Evolutionary conservation across 2,888 invertebrate species (phyloP).

Genomic region (Pimpla rufipes): DNA sequence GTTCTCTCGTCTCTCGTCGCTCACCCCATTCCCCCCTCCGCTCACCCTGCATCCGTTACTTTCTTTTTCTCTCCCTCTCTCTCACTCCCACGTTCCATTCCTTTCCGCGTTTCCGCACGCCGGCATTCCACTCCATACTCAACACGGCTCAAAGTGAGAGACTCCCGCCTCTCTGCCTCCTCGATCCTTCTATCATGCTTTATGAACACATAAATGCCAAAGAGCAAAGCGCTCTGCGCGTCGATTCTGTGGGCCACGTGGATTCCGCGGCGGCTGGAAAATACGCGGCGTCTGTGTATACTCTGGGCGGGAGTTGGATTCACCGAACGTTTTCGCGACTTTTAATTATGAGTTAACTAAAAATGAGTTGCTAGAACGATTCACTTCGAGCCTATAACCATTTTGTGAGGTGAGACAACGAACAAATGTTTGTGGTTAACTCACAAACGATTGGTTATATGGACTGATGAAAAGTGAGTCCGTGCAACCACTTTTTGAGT

Average conservation of each 20-base stretch:
- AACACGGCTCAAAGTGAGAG: slow-evolving; percentile 77
- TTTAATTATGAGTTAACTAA: no score
- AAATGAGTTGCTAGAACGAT: no score
- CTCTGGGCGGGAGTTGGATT: background rate
- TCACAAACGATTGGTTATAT: no score
- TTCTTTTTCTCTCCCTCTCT: slow-evolving; percentile 66
- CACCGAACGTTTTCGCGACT: slow-evolving; percentile 32
- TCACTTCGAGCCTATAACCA: no score
- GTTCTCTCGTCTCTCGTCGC: slow-evolving; percentile 48
- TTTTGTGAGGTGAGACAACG: no score
- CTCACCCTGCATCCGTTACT: slow-evolving; percentile 16
- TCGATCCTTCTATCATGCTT: slow-evolving; percentile 79
- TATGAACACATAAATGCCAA: slow-evolving; percentile 81
- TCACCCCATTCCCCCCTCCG: slow-evolving; percentile 52
- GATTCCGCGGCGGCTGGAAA: slow-evolving; percentile 11
- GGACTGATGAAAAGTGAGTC: no score
- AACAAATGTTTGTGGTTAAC: no score
- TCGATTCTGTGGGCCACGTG: slow-evolving; percentile 11
- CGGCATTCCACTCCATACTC: slow-evolving; percentile 72
- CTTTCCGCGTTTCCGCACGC: slow-evolving; percentile 57
- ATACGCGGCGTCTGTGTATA: background rate
- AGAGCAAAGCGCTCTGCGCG: slow-evolving; percentile 65
- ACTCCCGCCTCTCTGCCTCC: slow-evolving; percentile 6
- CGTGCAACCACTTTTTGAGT: no score
- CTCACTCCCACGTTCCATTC: slow-evolving; percentile 59